A percentile compares a stretch with the other conserved stretches of the same genome.
Evolutionary conservation across 1,140 invertebrate species (phyloP).

Genomic region (Aplysia californica): DNA sequence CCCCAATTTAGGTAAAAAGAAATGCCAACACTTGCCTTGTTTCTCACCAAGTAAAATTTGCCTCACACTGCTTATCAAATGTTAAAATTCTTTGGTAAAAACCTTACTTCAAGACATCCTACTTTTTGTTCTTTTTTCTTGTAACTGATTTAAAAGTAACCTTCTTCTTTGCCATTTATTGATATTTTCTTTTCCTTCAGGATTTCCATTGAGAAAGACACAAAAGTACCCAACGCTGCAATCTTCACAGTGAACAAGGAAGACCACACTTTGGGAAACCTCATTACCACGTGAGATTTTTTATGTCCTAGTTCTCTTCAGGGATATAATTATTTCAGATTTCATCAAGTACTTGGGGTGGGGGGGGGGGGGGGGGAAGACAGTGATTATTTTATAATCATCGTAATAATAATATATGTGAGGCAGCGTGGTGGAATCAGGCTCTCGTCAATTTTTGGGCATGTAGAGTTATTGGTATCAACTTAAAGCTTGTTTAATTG

Average conservation of each 20-base stretch:
- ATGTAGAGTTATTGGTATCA: too few species aligned
- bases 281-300: constrained; percentile 95
- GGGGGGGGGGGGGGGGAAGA: too few species aligned
- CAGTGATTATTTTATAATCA: too few species aligned
- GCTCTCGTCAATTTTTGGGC: too few species aligned
- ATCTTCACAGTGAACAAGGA: constrained; percentile 99
- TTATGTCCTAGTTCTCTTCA: background rate
- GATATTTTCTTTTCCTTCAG: constrained; percentile 69
- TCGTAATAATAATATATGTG: too few species aligned
- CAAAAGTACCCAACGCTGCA: constrained; percentile 98
- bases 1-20: background rate
- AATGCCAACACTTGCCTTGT: too few species aligned
- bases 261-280: constrained; percentile 98
- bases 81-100: background rate
- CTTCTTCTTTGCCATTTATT: background rate
- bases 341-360: too few species aligned
- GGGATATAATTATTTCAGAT: background rate
- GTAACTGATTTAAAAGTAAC: background rate
- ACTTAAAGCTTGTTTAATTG: too few species aligned
- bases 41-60: too few species aligned
- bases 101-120: background rate
- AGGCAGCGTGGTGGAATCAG: too few species aligned
- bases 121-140: background rate
- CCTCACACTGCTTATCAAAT: too few species aligned
- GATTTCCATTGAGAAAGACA: constrained; percentile 97